phyloP scores from a whole-genome alignment of 2,113 vertebrate genomes.

The Mobula birostris region DNA sequence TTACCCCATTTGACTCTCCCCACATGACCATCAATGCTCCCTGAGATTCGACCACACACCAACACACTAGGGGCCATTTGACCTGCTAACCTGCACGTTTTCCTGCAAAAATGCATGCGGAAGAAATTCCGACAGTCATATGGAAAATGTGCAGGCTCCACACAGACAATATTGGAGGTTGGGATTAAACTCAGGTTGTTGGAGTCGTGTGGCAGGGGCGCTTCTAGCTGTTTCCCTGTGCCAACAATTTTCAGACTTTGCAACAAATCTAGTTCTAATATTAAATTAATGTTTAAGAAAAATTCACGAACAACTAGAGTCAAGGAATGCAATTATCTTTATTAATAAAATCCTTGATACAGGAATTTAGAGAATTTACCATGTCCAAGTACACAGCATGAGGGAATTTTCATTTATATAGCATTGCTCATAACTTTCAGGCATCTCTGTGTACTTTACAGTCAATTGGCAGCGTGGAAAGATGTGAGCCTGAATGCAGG shows the following conservation, averaged over 20 bases:
- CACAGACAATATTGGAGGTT: no score
- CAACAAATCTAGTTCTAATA: not conserved
- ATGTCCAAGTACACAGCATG: not conserved
- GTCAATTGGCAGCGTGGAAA: no score
- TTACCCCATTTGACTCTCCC: no score
- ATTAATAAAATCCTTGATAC: not conserved
- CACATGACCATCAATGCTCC: not conserved
- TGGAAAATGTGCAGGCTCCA: no score
- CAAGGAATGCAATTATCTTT: not conserved
- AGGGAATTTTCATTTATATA: not conserved
- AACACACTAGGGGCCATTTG: no score
- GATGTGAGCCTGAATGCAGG: not conserved
- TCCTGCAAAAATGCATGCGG: no score
- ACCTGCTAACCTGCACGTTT: no score
- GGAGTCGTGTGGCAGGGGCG: no score
- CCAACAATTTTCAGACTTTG: not conserved
- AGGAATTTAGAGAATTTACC: not conserved
- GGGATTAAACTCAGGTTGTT: no score
- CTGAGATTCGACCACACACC: no score
- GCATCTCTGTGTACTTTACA: not conserved
- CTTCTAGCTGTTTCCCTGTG: no score
- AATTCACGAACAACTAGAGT: not conserved
- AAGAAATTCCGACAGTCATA: no score
- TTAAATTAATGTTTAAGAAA: not conserved
- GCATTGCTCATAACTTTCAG: not conserved